Evolutionary conservation across 2,797 vertebrate genomes (phyloP).

Genomic region (Basileuterus tristriatus): DNA sequence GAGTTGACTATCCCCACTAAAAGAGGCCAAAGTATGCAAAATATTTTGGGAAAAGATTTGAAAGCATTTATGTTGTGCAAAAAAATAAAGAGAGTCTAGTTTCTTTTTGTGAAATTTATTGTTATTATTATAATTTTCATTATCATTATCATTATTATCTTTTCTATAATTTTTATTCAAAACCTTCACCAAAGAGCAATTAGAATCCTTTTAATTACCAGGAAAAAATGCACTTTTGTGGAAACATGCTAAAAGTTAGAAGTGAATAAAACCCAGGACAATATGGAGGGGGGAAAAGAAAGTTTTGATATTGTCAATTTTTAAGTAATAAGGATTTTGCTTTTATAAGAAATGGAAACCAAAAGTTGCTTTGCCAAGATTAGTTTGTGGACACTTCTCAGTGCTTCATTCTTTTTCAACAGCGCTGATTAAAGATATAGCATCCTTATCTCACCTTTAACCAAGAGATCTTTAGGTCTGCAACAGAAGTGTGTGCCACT

Average conservation of each 20-base stretch:
- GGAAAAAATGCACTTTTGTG: neutral
- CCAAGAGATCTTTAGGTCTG: neutral
- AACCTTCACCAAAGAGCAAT: neutral
- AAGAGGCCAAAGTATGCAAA: neutral
- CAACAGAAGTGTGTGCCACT: neutral
- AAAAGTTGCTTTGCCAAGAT: neutral
- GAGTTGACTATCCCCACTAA: neutral
- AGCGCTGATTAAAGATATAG: neutral
- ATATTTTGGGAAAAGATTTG: neutral
- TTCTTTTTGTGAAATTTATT: neutral
- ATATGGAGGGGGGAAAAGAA: accelerated
- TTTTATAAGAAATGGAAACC: neutral
- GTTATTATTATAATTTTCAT: neutral
- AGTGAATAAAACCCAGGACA: neutral
- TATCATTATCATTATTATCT: accelerated
- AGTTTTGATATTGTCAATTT: neutral
- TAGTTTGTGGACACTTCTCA: neutral
- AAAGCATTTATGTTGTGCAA: neutral
- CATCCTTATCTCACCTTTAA: neutral
- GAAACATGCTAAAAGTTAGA: neutral
- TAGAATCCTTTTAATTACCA: neutral
- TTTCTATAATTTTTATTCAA: neutral
- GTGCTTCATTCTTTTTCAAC: neutral
- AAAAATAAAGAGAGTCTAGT: neutral
- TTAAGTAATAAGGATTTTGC: neutral